Conservation (phyloP, 2,797 vertebrate genomes). For the Rhinella marina region DNA sequence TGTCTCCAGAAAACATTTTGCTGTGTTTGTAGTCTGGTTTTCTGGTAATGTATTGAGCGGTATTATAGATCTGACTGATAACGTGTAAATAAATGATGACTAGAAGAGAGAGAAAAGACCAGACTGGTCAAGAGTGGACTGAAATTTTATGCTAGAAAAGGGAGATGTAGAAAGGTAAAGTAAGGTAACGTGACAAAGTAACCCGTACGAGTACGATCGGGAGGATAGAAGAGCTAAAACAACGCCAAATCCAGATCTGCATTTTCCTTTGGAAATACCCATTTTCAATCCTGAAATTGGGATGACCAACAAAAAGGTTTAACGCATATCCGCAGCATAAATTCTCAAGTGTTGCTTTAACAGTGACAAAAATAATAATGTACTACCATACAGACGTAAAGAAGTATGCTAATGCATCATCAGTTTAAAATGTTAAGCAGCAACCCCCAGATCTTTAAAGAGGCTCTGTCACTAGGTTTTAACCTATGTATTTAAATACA, state of each 20-base stretch:
- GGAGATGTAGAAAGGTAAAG: background rate
- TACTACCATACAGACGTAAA: no score
- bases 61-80: constrained; percentile 26
- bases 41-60: background rate
- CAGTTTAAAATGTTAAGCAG: no score
- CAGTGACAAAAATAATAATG: no score
- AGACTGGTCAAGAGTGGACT: constrained; percentile 5
- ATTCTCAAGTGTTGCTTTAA: no score
- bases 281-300: background rate
- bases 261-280: background rate
- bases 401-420: no score
- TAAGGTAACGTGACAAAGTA: background rate
- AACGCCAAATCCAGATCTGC: background rate
- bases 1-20: background rate
- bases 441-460: no score
- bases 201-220: background rate
- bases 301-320: no score
- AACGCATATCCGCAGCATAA: no score
- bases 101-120: background rate
- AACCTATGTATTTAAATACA: no score
- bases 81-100: constrained; percentile 1
- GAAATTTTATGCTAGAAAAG: background rate
- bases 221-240: background rate
- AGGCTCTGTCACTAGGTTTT: no score
- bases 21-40: background rate